phyloP scores from a whole-genome alignment of 2,797 vertebrate genomes.

The Phalanger gymnotis region DNA sequence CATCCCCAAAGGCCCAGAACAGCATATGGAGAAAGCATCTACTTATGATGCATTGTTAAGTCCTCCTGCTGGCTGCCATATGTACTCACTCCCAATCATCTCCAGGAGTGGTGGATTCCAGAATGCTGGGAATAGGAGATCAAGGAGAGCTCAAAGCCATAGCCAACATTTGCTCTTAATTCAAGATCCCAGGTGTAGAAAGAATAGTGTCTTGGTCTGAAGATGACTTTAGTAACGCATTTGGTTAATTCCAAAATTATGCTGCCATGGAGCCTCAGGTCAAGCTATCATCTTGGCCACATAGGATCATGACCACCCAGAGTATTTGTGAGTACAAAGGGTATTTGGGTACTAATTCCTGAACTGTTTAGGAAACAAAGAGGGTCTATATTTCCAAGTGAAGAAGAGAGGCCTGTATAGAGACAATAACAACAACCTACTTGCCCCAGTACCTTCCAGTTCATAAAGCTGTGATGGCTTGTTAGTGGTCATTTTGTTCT shows the following conservation, averaged over 20 bases:
- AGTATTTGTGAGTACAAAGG: not conserved
- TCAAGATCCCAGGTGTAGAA: not conserved
- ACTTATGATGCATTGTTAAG: not conserved
- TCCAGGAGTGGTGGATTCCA: not conserved
- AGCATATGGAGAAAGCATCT: not conserved
- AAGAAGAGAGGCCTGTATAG: not conserved
- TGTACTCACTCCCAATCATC: not conserved
- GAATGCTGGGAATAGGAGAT: not conserved
- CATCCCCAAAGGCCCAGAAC: not conserved
- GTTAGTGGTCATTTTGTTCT: not conserved
- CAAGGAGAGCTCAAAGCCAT: not conserved
- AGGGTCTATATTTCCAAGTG: not conserved
- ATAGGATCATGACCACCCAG: not conserved
- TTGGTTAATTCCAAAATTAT: not conserved
- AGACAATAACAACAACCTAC: not conserved
- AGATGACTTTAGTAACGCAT: not conserved
- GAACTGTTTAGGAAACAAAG: not conserved
- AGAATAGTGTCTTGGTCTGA: not conserved
- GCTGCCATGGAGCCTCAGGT: not conserved
- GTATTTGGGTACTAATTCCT: not conserved
- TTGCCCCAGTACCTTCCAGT: not conserved
- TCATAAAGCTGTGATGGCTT: not conserved
- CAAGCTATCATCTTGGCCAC: not conserved
- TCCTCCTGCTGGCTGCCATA: slow-evolving; percentile 1
- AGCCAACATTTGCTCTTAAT: not conserved